Evolutionary conservation across 1,140 invertebrate genomes (phyloP).

Genomic region (Eulimnadia texana): DNA sequence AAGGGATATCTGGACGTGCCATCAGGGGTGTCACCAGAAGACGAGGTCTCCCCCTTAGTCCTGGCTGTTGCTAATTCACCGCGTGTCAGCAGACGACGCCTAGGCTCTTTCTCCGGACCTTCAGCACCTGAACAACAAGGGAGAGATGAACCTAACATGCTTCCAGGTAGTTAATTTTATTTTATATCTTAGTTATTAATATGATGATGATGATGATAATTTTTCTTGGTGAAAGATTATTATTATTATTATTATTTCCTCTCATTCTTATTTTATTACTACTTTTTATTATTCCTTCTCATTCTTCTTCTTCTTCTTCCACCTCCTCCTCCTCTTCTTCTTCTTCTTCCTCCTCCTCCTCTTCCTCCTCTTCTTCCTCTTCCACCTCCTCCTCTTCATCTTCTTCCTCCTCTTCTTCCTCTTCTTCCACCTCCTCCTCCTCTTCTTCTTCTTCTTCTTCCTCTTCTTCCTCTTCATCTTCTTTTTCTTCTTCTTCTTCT

Average conservation of each 20-base stretch:
- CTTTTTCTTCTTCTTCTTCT: no score
- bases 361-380: not conserved
- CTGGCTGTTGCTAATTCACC: slow-evolving; percentile 49
- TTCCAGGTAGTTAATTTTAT: slow-evolving; percentile 15
- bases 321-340: no score
- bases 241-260: not conserved
- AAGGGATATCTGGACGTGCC: slow-evolving; percentile 24
- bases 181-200: no score
- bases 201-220: no score
- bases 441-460: no score
- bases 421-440: no score
- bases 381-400: no score
- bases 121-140: slow-evolving; percentile 22
- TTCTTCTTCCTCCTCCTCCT: not conserved
- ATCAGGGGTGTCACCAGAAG: slow-evolving; percentile 33
- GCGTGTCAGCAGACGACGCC: slow-evolving; percentile 42
- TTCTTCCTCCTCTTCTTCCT: no score
- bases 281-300: no score
- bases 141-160: not conserved
- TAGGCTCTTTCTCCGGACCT: slow-evolving; percentile 47
- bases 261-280: not conserved
- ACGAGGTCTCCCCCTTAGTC: slow-evolving; percentile 43
- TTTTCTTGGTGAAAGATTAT: not conserved
- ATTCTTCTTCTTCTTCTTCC: no score
- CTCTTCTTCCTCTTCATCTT: no score